A percentile compares a stretch with the other conserved stretches of the same genome.
These are phyloP conservation scores for Phymorhynchus buccinoides DNA, from an alignment of 1,140 invertebrate species.

Conservation along the genomic window DNA sequence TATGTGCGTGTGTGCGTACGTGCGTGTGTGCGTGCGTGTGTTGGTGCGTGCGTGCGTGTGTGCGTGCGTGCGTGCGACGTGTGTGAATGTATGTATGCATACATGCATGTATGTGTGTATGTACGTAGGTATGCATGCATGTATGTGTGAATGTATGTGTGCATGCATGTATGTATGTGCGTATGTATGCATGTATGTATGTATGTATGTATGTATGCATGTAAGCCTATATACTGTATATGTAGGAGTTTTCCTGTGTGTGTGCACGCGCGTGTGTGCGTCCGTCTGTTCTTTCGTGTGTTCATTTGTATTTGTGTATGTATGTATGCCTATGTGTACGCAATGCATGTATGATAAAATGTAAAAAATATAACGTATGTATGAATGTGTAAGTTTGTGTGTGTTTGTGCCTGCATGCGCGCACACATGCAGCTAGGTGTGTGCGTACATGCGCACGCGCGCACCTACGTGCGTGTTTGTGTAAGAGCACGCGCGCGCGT, in stretches of 20 bases:
- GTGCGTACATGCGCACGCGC: neutral
- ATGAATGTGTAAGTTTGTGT: neutral
- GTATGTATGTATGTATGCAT: neutral
- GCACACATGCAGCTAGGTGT: neutral
- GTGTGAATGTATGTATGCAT: neutral
- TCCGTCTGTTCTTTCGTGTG: no score
- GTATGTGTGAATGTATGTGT: neutral
- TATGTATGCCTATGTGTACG: no score
- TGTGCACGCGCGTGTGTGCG: neutral
- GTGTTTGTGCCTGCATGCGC: neutral
- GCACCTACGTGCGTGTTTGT: neutral
- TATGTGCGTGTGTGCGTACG: neutral
- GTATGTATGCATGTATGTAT: neutral
- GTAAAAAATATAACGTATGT: no score
- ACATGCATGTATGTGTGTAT: neutral
- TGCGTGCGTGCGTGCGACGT: neutral
- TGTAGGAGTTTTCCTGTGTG: neutral
- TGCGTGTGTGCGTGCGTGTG: neutral
- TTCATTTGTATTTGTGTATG: no score
- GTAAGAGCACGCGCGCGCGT: no score
- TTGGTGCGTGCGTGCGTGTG: neutral
- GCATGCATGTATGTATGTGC: neutral
- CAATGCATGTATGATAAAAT: no score
- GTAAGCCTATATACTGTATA: no score
- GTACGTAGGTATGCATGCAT: neutral